Percentiles rank a stretch among this genome's conserved stretches.
These are phyloP conservation scores for Podarcis lilfordi DNA, from an alignment of 2,797 vertebrate genomes.

Conservation along the genomic window DNA sequence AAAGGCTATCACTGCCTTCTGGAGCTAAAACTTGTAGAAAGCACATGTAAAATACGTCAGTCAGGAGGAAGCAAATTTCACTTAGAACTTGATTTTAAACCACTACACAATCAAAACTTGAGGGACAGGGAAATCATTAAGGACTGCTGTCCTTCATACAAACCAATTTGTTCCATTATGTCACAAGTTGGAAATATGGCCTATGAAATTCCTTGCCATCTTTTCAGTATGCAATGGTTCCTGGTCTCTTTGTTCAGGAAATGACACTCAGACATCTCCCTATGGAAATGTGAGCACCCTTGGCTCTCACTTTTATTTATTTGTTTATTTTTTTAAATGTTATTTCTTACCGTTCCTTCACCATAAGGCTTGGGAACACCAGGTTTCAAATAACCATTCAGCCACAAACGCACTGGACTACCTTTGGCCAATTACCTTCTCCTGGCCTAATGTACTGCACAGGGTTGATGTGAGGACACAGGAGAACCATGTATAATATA, in stretches of 20 bases:
- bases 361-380: neutral
- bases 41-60: slow-evolving; percentile 14
- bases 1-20: slow-evolving; percentile 51
- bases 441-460: too few species aligned
- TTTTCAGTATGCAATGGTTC: neutral
- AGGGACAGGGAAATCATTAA: neutral
- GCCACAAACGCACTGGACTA: too few species aligned
- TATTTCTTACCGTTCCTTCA: neutral
- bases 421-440: too few species aligned
- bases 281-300: neutral
- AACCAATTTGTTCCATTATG: neutral
- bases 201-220: slow-evolving; percentile 10
- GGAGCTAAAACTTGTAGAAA: slow-evolving; percentile 41
- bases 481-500: too few species aligned
- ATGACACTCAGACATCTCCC: neutral
- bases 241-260: neutral
- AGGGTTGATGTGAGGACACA: too few species aligned
- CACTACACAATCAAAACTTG: slow-evolving; percentile 31
- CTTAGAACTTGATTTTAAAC: slow-evolving; percentile 40
- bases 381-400: too few species aligned
- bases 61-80: neutral
- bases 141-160: slow-evolving; percentile 12
- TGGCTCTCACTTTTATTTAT: neutral
- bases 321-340: neutral
- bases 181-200: neutral